phyloP scores from a whole-genome alignment of 2,113 vertebrate genomes.

The Epinephelus lanceolatus region DNA sequence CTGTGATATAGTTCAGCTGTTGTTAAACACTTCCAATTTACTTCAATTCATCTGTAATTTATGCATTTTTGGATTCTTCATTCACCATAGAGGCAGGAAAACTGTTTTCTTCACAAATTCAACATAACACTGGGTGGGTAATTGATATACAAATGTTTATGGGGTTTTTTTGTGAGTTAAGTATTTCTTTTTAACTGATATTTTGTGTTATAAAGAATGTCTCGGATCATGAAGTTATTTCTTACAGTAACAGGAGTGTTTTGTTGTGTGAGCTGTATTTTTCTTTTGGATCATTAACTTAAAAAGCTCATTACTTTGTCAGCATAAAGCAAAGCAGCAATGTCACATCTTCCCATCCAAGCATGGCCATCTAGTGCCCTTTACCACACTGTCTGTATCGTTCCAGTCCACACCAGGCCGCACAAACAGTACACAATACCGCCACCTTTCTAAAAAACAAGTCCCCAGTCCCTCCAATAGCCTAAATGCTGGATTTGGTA shows the following conservation, averaged over 20 bases:
- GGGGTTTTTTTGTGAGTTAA: too few species aligned
- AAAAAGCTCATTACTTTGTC: background rate
- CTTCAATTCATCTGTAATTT: too few species aligned
- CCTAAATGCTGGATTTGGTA: slow-evolving; percentile 73
- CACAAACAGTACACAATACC: slow-evolving; percentile 44
- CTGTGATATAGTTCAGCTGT: too few species aligned
- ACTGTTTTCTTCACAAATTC: too few species aligned
- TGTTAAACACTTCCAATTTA: too few species aligned
- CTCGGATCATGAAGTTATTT: background rate
- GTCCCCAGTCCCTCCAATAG: slow-evolving; percentile 48
- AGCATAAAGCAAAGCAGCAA: slow-evolving; percentile 19
- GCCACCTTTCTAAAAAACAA: slow-evolving; percentile 31
- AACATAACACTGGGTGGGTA: too few species aligned
- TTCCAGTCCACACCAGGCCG: slow-evolving; percentile 45
- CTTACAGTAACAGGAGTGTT: background rate
- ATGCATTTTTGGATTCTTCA: too few species aligned
- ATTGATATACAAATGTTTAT: too few species aligned
- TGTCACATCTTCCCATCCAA: slow-evolving; percentile 47
- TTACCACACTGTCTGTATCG: slow-evolving; percentile 27
- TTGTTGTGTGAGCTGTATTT: background rate
- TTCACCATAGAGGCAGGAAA: too few species aligned
- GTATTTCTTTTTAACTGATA: background rate
- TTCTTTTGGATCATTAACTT: slow-evolving; percentile 4
- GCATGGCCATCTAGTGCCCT: slow-evolving; percentile 58
- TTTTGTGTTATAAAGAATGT: background rate